Evolutionary conservation across 2,888 invertebrate species (phyloP), one percentile per base, ranked within the genome.

Genomic region (Nowickia ferox): DNA sequence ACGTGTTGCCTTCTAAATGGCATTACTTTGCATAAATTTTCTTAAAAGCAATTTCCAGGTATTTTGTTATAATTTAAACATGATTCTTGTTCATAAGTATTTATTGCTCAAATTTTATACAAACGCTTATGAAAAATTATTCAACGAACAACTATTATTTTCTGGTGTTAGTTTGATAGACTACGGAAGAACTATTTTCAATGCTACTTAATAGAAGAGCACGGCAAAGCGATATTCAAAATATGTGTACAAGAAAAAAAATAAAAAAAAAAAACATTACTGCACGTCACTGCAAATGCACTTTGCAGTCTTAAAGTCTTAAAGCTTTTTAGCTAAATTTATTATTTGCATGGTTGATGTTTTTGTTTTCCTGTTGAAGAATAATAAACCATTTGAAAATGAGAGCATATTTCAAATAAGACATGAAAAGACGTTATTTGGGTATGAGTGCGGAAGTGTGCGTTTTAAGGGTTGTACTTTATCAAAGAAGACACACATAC

Each of bases 301-400:
- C 38, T 74, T 22, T 13, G 22, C 9, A 44, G 42, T 55, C 19
- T 15, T 19, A 74, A 46, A n/a, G n/a, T n/a, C n/a, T n/a, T n/a
- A n/a, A 74, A 61, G 61, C 48, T 61, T 74, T 74, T 38, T 17
- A 74, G 61, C 19, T 44, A 48, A 38, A 61, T 61, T 40, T 42
- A 63, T 63, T 22, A 42, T 51, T 42, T 75, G 40, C 42, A n/a
- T 11, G 13, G 15, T 53, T 42, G 42, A 44, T 75, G 30, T 63
- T 75, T 75, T n/a, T 30, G 13, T 19, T 17, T 48, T 17, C 2
- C 30, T 22, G 19, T 17, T 5, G 5, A 53, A n/a, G 9, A 72
- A 38, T 48, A 59, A 19, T 19, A 9, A n/a, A 59, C 22, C 5
- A 57, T 59, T 72, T 13, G 8, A 5, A 72, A 72, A 51, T 38